Conservation (phyloP, 2,888 invertebrate species). For the Sipha maydis region DNA sequence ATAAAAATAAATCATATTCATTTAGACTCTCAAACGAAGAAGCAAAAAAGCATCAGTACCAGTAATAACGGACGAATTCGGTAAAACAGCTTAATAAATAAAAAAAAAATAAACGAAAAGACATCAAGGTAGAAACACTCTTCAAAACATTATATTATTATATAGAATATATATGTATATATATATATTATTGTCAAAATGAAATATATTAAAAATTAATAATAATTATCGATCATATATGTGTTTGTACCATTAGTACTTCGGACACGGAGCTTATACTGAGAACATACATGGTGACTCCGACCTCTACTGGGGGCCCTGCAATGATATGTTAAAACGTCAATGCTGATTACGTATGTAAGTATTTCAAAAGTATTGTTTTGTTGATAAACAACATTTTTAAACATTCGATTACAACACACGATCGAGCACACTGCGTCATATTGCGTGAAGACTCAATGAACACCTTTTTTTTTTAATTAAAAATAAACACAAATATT, state of each 20-base stretch:
- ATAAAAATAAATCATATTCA: conserved; percentile 21
- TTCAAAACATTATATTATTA: conserved; percentile 41
- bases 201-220: conserved; percentile 29
- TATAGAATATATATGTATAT: background rate
- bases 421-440: too few species aligned
- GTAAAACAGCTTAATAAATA: conserved; percentile 6
- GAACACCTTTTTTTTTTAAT: too few species aligned
- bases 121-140: conserved; percentile 48
- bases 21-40: conserved; percentile 58
- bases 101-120: conserved; percentile 37
- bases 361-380: background rate
- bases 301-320: conserved; percentile 72
- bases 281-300: conserved; percentile 73
- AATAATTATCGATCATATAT: conserved; percentile 17
- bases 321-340: conserved; percentile 65
- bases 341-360: conserved; percentile 8
- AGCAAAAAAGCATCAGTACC: conserved; percentile 56
- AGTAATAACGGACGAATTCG: conserved; percentile 26
- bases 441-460: too few species aligned
- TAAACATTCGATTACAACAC: too few species aligned
- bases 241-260: conserved; percentile 71
- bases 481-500: too few species aligned
- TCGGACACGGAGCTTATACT: conserved; percentile 74
- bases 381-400: background rate
- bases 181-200: conserved; percentile 5